Conservation (phyloP, 2,888 invertebrate genomes). For the Macrophya alboannulata region DNA sequence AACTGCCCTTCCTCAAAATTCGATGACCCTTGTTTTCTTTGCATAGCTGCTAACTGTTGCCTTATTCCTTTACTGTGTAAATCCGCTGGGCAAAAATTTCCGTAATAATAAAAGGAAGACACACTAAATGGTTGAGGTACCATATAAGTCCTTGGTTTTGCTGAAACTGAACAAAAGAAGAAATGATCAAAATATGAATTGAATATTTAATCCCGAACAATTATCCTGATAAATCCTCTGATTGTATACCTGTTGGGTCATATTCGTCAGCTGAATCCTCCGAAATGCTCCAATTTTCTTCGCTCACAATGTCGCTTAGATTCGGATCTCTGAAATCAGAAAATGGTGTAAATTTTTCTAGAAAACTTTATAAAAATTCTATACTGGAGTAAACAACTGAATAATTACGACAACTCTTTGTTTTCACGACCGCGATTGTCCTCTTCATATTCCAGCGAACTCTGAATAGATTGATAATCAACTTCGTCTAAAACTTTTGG, state of each 20-base stretch:
- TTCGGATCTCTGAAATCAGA: not conserved
- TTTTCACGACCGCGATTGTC: not conserved
- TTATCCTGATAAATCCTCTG: not conserved
- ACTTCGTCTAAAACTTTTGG: not conserved
- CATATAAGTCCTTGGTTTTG: slow-evolving; percentile 8
- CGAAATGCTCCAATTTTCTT: slow-evolving; percentile 70
- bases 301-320: slow-evolving; percentile 37
- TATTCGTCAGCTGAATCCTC: slow-evolving; percentile 69
- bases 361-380: not conserved
- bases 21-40: slow-evolving; percentile 42
- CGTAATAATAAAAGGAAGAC: slow-evolving; percentile 27
- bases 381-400: not conserved
- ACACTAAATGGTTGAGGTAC: not conserved
- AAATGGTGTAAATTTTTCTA: not conserved
- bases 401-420: not conserved
- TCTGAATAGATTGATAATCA: not conserved
- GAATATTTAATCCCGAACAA: not conserved
- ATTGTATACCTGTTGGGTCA: slow-evolving; percentile 66
- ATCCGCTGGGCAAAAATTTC: slow-evolving; percentile 66
- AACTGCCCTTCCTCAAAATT: slow-evolving; percentile 68
- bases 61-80: slow-evolving; percentile 59
- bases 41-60: slow-evolving; percentile 59
- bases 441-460: not conserved
- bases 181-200: not conserved
- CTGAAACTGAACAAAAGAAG: slow-evolving; percentile 21